Percentiles rank a stretch among this genome's conserved stretches.
Conservation (phyloP, 1,140 invertebrate genomes). For the Drosophila persimilis region DNA sequence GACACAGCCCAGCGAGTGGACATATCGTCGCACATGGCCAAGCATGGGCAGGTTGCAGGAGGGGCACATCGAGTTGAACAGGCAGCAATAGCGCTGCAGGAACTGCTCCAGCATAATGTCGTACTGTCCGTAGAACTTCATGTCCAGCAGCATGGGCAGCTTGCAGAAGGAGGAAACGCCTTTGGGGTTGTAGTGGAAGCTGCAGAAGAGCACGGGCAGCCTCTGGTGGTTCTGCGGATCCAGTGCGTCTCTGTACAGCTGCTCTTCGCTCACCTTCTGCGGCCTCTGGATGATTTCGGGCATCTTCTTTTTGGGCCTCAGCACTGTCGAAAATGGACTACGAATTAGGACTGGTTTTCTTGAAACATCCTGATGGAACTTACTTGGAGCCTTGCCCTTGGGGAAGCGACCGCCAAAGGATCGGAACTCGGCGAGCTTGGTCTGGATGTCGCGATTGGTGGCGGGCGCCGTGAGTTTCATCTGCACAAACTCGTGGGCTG, state of each 20-base stretch:
- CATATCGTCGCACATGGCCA: slow-evolving; percentile 92
- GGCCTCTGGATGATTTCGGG: slow-evolving; percentile 49
- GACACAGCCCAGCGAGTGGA: slow-evolving; percentile 90
- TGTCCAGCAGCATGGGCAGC: slow-evolving; percentile 83
- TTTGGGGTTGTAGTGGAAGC: slow-evolving; percentile 87
- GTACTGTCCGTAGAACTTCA: slow-evolving; percentile 97
- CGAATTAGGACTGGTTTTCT: neutral
- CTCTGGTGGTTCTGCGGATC: slow-evolving; percentile 94
- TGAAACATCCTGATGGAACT: slow-evolving; percentile 8
- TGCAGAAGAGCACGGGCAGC: slow-evolving; percentile 95
- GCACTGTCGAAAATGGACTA: slow-evolving; percentile 41
- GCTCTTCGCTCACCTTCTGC: slow-evolving; percentile 69
- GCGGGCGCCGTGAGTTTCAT: slow-evolving; percentile 87
- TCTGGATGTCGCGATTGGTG: slow-evolving; percentile 88
- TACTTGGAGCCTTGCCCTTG: slow-evolving; percentile 64
- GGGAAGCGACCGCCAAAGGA: slow-evolving; percentile 91
- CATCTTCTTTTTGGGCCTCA: slow-evolving; percentile 52
- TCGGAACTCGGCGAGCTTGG: slow-evolving; percentile 92
- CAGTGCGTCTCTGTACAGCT: slow-evolving; percentile 88
- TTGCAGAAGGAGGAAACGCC: slow-evolving; percentile 74
- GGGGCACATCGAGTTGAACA: slow-evolving; percentile 92
- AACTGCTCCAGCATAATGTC: slow-evolving; percentile 98
- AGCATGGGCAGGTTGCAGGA: slow-evolving; percentile 94
- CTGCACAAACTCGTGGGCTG: slow-evolving; percentile 89
- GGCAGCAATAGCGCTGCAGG: slow-evolving; percentile 95